phyloP scores from a whole-genome alignment of 2,888 invertebrate genomes.

The Osmoderma eremita region DNA sequence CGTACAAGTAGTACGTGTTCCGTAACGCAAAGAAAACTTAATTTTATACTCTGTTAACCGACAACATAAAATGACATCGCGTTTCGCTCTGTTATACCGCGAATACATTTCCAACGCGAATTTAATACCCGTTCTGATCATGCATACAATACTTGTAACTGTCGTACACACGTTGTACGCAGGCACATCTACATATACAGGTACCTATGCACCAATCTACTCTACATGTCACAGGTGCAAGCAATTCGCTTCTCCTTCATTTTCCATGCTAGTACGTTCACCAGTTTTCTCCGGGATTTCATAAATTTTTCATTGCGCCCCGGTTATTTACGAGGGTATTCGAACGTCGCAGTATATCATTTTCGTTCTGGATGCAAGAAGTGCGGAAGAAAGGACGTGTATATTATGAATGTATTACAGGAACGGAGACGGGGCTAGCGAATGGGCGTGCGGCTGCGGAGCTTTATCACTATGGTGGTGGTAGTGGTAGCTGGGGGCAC shows the following conservation, averaged over 20 bases:
- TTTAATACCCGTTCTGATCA: too few species aligned
- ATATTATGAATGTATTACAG: not conserved
- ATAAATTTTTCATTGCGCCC: slow-evolving; percentile 22
- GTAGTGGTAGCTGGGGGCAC: not conserved
- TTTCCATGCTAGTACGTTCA: not conserved
- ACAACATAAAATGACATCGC: too few species aligned
- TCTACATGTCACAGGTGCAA: slow-evolving; percentile 1
- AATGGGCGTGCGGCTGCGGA: too few species aligned
- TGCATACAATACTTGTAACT: too few species aligned
- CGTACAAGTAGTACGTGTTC: too few species aligned
- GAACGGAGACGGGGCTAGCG: not conserved
- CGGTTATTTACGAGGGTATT: slow-evolving; percentile 16
- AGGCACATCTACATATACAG: too few species aligned
- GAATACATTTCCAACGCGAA: too few species aligned
- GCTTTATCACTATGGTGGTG: slow-evolving; percentile 4
- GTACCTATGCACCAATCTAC: too few species aligned
- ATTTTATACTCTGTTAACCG: too few species aligned
- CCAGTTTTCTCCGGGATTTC: slow-evolving; percentile 14
- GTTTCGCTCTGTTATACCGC: too few species aligned
- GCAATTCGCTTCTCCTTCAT: not conserved
- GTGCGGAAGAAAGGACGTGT: not conserved
- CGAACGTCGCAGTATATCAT: slow-evolving; percentile 14
- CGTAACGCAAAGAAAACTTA: too few species aligned
- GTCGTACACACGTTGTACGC: too few species aligned
- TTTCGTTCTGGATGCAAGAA: slow-evolving; percentile 11